Conservation (phyloP, 2,888 invertebrate genomes). For the Trissolcus japonicus region DNA sequence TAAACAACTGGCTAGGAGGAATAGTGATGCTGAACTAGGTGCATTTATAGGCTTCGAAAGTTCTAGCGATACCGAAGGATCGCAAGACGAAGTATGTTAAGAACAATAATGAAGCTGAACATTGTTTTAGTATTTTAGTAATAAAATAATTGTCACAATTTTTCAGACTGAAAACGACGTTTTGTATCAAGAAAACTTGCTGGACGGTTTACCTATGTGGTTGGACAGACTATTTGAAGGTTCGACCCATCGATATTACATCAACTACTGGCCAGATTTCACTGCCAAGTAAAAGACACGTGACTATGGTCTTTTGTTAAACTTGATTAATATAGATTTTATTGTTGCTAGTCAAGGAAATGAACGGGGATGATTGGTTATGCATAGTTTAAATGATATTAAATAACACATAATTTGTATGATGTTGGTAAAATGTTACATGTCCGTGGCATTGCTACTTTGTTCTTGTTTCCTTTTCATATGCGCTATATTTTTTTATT, state of each 20-base stretch:
- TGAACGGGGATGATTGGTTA: constrained; percentile 21
- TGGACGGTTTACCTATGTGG: constrained; percentile 97
- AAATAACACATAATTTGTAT: constrained; percentile 2
- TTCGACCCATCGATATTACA: constrained; percentile 94
- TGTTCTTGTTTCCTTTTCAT: constrained; percentile 5
- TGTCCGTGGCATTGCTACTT: constrained; percentile 19
- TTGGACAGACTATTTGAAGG: constrained; percentile 97
- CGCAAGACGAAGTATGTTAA: constrained; percentile 72
- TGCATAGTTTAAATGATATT: not conserved
- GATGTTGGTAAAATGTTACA: constrained; percentile 1
- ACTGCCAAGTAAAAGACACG: constrained; percentile 82
- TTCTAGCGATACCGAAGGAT: constrained; percentile 78
- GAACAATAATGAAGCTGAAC: not conserved
- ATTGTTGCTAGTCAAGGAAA: constrained; percentile 52
- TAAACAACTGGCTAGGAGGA: constrained; percentile 71
- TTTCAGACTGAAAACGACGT: constrained; percentile 77
- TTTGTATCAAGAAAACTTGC: constrained; percentile 84
- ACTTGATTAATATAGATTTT: constrained; percentile 19
- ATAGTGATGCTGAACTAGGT: constrained; percentile 85
- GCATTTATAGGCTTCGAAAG: constrained; percentile 91
- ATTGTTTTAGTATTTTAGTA: not conserved
- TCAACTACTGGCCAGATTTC: constrained; percentile 99
- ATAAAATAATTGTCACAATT: not conserved
- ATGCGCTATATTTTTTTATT: constrained; percentile 29
- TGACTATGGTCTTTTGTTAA: constrained; percentile 7